Evolutionary conservation across 2,797 vertebrate species (phyloP), one percentile per base, ranked within the genome.

Genomic region (Brachyrhaphis roseni): DNA sequence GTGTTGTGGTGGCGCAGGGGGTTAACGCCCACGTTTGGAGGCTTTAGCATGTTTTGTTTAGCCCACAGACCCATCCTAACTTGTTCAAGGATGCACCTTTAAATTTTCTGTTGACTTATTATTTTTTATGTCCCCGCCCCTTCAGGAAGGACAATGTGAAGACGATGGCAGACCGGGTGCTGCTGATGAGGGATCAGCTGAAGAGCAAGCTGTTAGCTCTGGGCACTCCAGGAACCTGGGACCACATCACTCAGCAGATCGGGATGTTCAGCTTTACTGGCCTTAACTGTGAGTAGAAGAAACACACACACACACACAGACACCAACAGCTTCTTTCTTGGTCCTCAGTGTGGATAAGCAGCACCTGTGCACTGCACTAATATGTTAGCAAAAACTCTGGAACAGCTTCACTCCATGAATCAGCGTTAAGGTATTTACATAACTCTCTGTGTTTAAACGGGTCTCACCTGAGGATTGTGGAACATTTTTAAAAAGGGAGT

Each of bases 251-350:
- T 1, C 96, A 98, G 59, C 98, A 99, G 93, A 99, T 99, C 0
- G 98, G 98, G 92, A 99, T 99, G 98, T 99, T 99, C 93, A 99
- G 98, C 94, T 99, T 98, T 95, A 99, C 98, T 0, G 98, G 98
- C 46, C 82, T 99, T 78, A 99, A 98, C 92, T 94, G 98, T 99
- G 95, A 96, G 98, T 96, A 2, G 0, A 10, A 36, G 23, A 55
- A 34, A 8, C 34, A 55, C 2, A 31, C 31, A 31, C 12, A 2
- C 18, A 18, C 34, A 53, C 2, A 28, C 28, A 28, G 4, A 18
- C 16, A 49, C 16, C 6, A 18, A 7, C 5, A 15, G 13, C 13
- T 16, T 20, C 47, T 46, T 16, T 46, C 46, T 46, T 20, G 59
- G 15, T 57, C n/a, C 55, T 28, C 55, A 28, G 28, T 15, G n/a